Evolutionary conservation across 2,113 vertebrate species (phyloP).

Genomic region (Rhynchomys soricoides): DNA sequence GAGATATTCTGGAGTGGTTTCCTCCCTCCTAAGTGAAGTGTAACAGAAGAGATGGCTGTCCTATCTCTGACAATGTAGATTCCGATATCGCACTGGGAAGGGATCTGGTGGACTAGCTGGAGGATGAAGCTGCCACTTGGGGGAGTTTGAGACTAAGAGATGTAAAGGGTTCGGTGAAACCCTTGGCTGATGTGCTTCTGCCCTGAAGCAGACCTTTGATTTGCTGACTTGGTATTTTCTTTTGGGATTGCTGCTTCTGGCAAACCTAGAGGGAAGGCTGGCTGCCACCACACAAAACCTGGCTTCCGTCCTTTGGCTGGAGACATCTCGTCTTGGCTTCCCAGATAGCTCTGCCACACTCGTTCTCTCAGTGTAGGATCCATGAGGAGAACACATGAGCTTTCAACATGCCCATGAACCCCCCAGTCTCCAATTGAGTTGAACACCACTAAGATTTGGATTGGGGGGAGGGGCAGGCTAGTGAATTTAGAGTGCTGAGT

Average conservation of each 20-base stretch:
- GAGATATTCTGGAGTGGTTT: background rate
- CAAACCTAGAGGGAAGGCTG: background rate
- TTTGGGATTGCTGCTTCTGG: background rate
- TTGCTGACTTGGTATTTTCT: background rate
- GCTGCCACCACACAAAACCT: background rate
- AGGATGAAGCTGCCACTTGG: conserved; percentile 67
- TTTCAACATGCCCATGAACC: background rate
- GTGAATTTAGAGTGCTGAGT: background rate
- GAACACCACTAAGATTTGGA: background rate
- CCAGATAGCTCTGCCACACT: background rate
- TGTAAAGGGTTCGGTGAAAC: background rate
- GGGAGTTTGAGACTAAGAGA: conserved; percentile 77
- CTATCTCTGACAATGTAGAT: background rate
- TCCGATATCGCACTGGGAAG: background rate
- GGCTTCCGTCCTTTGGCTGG: background rate
- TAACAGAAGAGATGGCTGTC: background rate
- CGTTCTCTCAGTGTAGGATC: background rate
- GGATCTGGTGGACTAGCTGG: background rate
- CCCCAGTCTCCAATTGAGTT: background rate
- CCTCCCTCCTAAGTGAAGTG: background rate
- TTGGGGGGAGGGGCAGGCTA: background rate
- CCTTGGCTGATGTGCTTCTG: background rate
- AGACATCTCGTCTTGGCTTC: background rate
- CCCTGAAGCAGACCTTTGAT: background rate
- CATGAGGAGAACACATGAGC: background rate